A percentile compares a stretch with the other conserved stretches of the same genome.
Evolutionary conservation across 2,797 vertebrate genomes (phyloP).

Genomic region (Glossophaga mutica): DNA sequence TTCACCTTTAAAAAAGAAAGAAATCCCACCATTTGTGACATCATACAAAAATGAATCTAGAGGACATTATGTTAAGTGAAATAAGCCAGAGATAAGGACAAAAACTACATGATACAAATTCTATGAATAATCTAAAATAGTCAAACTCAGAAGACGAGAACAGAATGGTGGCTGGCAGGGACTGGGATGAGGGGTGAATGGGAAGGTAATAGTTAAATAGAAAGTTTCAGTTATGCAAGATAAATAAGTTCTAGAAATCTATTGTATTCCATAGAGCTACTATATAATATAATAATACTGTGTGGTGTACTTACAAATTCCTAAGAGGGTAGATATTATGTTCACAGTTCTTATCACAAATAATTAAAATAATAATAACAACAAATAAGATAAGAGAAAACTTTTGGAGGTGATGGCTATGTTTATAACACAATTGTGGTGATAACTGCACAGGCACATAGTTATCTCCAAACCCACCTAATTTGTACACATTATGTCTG

Average conservation of each 20-base stretch:
- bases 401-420: too few relatives aligned
- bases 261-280: not conserved
- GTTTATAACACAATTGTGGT: not conserved
- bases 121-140: too few relatives aligned
- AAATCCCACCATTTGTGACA: not conserved
- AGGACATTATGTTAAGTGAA: not conserved
- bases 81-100: not conserved
- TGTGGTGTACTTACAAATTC: not conserved
- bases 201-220: too few relatives aligned
- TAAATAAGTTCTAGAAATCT: not conserved
- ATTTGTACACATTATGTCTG: not conserved
- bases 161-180: too few relatives aligned
- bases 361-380: too few relatives aligned
- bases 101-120: not conserved
- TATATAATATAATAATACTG: not conserved
- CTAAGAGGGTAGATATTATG: not conserved
- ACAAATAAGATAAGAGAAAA: too few relatives aligned
- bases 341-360: too few relatives aligned
- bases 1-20: too few relatives aligned
- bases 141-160: too few relatives aligned
- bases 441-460: not conserved
- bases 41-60: not conserved
- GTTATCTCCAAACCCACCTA: not conserved
- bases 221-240: too few relatives aligned
- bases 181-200: too few relatives aligned